A percentile compares a stretch with the other conserved stretches of the same genome.
Conservation (phyloP, 2,797 vertebrate species). For the Pantherophis alleghaniensis region DNA sequence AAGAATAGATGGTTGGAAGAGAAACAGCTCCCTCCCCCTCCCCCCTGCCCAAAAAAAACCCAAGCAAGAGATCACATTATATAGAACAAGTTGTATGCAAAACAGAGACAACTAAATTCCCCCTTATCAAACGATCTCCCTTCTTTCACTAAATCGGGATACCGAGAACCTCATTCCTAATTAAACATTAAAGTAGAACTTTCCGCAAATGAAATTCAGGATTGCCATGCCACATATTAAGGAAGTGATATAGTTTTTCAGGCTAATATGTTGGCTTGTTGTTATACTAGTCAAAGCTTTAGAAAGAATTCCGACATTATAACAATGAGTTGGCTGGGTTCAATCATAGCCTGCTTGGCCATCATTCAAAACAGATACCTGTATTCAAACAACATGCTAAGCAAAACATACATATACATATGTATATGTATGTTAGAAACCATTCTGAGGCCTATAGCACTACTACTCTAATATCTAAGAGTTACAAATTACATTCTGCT, state of each 20-base stretch:
- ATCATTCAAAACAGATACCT: background rate
- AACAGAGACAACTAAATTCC: background rate
- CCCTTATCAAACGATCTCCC: background rate
- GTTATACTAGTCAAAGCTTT: background rate
- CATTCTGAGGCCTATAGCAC: background rate
- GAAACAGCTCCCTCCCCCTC: background rate
- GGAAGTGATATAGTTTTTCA: background rate
- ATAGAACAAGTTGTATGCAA: background rate
- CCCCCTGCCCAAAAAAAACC: accelerated
- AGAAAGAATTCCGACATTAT: background rate
- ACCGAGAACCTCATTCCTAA: background rate
- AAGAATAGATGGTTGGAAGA: background rate
- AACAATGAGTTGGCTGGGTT: background rate
- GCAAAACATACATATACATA: background rate
- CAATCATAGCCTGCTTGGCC: background rate
- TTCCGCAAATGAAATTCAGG: background rate
- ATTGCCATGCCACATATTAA: background rate
- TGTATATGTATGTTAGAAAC: too few species aligned
- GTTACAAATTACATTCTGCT: background rate
- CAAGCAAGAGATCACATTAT: background rate
- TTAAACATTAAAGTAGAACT: background rate
- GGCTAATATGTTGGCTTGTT: background rate
- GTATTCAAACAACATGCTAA: background rate
- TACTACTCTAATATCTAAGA: background rate
- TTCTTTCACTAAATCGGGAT: background rate